Evolutionary conservation across 2,797 vertebrate species (phyloP).

Genomic region (Cossypha dichroa): DNA sequence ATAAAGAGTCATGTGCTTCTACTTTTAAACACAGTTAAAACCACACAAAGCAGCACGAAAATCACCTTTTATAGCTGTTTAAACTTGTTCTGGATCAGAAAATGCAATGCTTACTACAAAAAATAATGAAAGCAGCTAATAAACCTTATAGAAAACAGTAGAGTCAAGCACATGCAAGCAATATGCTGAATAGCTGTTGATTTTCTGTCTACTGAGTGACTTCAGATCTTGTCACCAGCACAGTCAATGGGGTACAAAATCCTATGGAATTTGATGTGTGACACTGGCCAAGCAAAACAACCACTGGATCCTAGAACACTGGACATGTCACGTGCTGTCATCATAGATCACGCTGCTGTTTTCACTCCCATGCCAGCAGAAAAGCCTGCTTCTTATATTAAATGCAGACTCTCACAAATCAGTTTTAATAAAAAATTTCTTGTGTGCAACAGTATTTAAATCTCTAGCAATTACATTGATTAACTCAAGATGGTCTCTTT

Average conservation of each 20-base stretch:
- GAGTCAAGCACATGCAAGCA: conserved; percentile 50
- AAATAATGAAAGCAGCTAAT: conserved; percentile 64
- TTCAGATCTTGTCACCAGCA: conserved; percentile 83
- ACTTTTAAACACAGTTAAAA: conserved; percentile 52
- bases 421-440: conserved; percentile 60
- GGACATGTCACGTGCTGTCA: conserved; percentile 76
- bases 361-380: conserved; percentile 77
- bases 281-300: conserved; percentile 83
- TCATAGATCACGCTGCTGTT: conserved; percentile 80
- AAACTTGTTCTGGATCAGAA: conserved; percentile 51
- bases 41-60: conserved; percentile 11
- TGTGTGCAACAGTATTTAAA: conserved; percentile 42
- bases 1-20: conserved; percentile 49
- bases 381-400: conserved; percentile 71
- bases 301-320: conserved; percentile 68
- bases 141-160: conserved; percentile 55
- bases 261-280: conserved; percentile 77
- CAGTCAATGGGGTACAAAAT: conserved; percentile 82
- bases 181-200: conserved; percentile 55
- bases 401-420: conserved; percentile 53
- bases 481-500: conserved; percentile 52
- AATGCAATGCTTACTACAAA: conserved; percentile 45
- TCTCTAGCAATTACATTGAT: conserved; percentile 57
- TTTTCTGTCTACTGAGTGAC: conserved; percentile 79
- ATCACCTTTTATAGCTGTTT: conserved; percentile 45